Evolutionary conservation across 2,888 invertebrate species (phyloP).

Genomic region (Allygus modestus): DNA sequence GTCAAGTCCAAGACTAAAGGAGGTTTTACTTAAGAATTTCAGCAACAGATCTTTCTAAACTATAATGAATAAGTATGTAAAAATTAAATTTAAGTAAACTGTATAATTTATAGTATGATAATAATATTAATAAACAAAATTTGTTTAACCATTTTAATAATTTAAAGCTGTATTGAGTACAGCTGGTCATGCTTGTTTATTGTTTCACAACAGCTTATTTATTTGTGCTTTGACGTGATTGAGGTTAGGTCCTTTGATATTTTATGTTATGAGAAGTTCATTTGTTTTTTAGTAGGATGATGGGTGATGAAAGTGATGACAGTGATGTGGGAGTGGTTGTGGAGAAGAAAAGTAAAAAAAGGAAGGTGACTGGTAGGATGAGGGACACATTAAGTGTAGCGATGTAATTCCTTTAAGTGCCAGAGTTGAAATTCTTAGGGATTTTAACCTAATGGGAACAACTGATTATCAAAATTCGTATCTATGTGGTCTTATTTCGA

Average conservation of each 20-base stretch:
- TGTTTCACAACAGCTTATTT: no score
- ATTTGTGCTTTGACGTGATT: no score
- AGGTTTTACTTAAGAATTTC: no score
- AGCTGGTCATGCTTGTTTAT: neutral
- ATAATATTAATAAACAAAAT: no score
- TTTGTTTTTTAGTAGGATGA: no score
- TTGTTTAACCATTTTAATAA: no score
- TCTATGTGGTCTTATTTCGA: conserved; percentile 47
- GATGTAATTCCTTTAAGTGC: conserved; percentile 9
- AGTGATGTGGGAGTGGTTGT: no score
- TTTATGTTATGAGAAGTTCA: no score
- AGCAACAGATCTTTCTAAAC: no score
- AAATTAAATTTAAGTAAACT: neutral
- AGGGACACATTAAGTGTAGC: conserved; percentile 50
- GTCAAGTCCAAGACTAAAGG: conserved; percentile 29
- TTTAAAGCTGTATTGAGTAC: neutral
- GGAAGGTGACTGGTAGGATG: conserved; percentile 35
- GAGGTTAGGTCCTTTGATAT: no score
- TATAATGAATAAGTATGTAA: neutral
- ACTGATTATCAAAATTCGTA: conserved; percentile 54
- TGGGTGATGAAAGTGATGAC: conserved; percentile 8
- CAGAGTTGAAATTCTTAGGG: conserved; percentile 52
- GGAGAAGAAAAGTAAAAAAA: conserved; percentile 43
- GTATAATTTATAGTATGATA: no score
- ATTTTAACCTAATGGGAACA: conserved; percentile 49